Evolutionary conservation across 2,113 vertebrate genomes (phyloP), one percentile per base, ranked within the genome.

Genomic region (Psilopsiagon aymara): DNA sequence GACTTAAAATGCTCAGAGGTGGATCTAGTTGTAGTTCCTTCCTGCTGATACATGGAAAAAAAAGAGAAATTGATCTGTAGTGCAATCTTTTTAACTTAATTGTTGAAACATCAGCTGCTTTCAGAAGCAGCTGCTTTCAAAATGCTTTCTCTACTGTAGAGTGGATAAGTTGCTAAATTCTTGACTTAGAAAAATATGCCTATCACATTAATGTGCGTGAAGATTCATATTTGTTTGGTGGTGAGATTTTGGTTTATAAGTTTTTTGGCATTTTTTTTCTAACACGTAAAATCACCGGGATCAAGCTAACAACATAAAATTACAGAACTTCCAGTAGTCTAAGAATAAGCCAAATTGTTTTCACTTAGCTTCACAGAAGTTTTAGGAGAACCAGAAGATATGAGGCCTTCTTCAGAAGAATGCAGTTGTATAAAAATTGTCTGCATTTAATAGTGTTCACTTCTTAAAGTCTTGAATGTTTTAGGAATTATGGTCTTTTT

Each of bases 141-240:
- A 87, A 46, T n/a, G 2, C 4, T 12, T 64, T 76, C 33, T 82
- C 9, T 64, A 2, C 24, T 85, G 29, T 18, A 52, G 28, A 87
- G 23, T 53, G 20, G 17, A 13, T 27, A 49, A 16, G 3, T 35
- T 85, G 23, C 17, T 67, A 51, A 51, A 60, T 67, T 55, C 51
- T 49, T 57, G 33, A 23, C 28, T 47, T 35, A 24, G 44, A 71
- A 92, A 86, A 52, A n/a, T 17, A 13, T 53, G 13, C 18, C 4
- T 68, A 15, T 39, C 27, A 17, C 9, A 52, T 59, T 84, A 63
- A 37, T 57, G 21, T 74, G 8, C 24, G 55, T 79, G 39, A 82
- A 68, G 31, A 77, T 37, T 77, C 63, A 17, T 0, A 0, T 57
- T 77, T 80, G 14, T 41, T 67, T 81, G 5, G 2, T 55, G 31